Conservation (phyloP, 2,113 vertebrate genomes). For the Pycnonotus jocosus region DNA sequence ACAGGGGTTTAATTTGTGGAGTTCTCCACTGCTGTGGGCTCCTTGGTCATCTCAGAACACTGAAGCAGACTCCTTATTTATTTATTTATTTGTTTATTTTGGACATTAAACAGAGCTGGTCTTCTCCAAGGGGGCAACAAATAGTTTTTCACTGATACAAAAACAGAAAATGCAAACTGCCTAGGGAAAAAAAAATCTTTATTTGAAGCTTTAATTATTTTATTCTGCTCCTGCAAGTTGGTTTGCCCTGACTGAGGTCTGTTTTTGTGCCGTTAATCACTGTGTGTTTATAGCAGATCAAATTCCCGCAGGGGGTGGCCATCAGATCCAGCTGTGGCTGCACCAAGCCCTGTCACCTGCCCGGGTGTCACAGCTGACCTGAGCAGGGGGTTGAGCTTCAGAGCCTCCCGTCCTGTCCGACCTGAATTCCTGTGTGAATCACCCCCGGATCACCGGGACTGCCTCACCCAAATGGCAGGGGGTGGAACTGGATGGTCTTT, state of each 20-base stretch:
- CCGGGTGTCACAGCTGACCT: neutral
- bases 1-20: neutral
- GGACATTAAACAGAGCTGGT: neutral
- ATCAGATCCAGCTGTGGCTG: neutral
- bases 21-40: neutral
- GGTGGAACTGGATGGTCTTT: neutral
- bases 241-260: fast-evolving
- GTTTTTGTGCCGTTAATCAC: neutral
- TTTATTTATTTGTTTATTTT: neutral
- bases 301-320: too few relatives aligned
- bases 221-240: neutral
- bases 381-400: neutral
- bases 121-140: neutral
- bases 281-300: neutral
- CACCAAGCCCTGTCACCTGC: neutral
- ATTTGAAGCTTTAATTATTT: neutral
- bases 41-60: neutral
- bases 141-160: neutral
- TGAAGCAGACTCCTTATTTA: neutral
- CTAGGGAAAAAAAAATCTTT: neutral
- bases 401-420: neutral
- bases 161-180: neutral
- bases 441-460: fast-evolving
- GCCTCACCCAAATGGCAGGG: neutral
- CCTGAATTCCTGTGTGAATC: neutral